Evolutionary conservation across 2,797 vertebrate genomes (phyloP).

Genomic region (Tangara arthus): DNA sequence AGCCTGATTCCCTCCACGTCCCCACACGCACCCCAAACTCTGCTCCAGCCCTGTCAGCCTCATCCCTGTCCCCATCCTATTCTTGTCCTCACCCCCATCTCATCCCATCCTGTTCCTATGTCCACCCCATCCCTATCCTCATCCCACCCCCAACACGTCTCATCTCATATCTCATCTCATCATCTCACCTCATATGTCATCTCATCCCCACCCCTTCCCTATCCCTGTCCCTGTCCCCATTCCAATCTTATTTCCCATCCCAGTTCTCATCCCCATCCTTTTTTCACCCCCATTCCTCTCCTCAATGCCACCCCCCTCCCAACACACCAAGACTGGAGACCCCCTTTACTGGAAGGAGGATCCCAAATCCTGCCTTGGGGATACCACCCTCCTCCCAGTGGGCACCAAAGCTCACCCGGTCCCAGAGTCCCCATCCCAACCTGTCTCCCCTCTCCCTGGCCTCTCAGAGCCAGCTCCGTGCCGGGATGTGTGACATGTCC

Average conservation of each 20-base stretch:
- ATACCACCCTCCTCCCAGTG: neutral
- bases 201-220: neutral
- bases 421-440: neutral
- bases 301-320: neutral
- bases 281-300: neutral
- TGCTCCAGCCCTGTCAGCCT: neutral
- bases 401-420: neutral
- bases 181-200: neutral
- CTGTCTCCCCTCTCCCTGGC: accelerated
- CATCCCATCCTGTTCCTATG: neutral
- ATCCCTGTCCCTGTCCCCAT: neutral
- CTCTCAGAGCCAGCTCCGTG: neutral
- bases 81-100: neutral
- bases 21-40: neutral
- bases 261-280: neutral
- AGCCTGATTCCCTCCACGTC: neutral
- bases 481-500: accelerated
- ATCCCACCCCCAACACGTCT: neutral
- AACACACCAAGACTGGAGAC: neutral
- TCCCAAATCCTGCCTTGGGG: neutral
- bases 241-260: neutral
- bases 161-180: too few relatives aligned
- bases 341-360: neutral
- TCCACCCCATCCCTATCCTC: neutral
- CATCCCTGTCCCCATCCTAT: neutral